Evolutionary conservation across 2,888 invertebrate species (phyloP).

Genomic region (Hirtodrosophila confusa): DNA sequence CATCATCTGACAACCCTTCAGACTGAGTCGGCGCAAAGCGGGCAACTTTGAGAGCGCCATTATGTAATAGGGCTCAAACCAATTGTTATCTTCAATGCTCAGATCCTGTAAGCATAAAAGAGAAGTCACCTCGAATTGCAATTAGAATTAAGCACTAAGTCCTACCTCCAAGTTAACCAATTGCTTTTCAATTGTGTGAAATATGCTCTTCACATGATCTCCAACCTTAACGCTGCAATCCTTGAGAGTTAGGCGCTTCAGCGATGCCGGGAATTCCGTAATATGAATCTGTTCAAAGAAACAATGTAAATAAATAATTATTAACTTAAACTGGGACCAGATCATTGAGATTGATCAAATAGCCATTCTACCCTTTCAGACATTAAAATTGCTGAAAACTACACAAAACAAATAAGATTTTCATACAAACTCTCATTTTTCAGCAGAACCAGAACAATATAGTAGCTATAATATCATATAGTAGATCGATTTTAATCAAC

Average conservation of each 20-base stretch:
- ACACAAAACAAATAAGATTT: no score
- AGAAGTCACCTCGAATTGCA: neutral
- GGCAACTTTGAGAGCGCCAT: slow-evolving; percentile 90
- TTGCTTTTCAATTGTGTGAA: slow-evolving; percentile 81
- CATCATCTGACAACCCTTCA: slow-evolving; percentile 88
- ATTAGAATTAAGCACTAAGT: neutral
- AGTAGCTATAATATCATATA: no score
- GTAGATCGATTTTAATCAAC: no score
- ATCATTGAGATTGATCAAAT: no score
- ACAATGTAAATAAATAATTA: neutral
- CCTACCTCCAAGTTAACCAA: slow-evolving; percentile 77
- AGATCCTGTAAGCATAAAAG: slow-evolving; percentile 85
- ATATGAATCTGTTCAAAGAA: slow-evolving; percentile 86
- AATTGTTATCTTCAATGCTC: slow-evolving; percentile 89
- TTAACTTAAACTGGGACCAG: no score
- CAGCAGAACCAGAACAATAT: no score
- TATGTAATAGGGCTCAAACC: slow-evolving; percentile 90
- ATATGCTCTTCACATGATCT: slow-evolving; percentile 77
- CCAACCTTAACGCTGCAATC: slow-evolving; percentile 79
- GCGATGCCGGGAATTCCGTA: slow-evolving; percentile 87
- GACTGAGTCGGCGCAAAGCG: slow-evolving; percentile 86
- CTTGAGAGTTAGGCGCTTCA: slow-evolving; percentile 86
- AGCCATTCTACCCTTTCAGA: no score
- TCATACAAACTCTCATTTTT: no score
- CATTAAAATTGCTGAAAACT: no score